phyloP scores from a whole-genome alignment of 2,888 invertebrate species.

The Trichogramma dendrolimi region DNA sequence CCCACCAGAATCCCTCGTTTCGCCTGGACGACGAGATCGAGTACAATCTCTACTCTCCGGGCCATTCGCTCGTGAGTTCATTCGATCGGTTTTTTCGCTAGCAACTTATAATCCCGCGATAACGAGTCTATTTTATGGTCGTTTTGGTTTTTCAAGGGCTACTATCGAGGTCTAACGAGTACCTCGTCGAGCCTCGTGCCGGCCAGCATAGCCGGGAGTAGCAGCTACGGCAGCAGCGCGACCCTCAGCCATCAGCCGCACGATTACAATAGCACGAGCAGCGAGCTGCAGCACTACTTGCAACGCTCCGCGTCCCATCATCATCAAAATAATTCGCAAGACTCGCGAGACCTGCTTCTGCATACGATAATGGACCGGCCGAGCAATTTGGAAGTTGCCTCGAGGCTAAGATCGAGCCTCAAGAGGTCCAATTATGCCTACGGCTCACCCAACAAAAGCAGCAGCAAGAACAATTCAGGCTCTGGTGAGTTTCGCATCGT shows the following conservation, averaged over 20 bases:
- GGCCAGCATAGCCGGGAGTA: neutral
- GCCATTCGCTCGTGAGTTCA: conserved; percentile 17
- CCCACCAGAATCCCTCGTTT: conserved; percentile 62
- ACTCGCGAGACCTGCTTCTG: conserved; percentile 37
- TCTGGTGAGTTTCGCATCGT: conserved; percentile 47
- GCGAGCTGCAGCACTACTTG: conserved; percentile 36
- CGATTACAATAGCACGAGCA: neutral
- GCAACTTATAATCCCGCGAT: neutral
- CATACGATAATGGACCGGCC: conserved; percentile 54
- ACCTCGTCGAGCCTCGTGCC: conserved; percentile 5
- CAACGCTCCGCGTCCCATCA: too few relatives aligned
- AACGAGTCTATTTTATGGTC: too few relatives aligned
- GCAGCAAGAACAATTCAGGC: conserved; percentile 60
- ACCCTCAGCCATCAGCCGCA: neutral
- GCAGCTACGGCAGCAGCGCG: conserved; percentile 15
- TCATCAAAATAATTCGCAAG: conserved; percentile 45
- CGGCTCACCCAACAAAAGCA: conserved; percentile 56
- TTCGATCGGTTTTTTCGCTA: neutral
- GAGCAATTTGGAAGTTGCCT: conserved; percentile 63
- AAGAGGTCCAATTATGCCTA: conserved; percentile 66
- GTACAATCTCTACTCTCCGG: conserved; percentile 45
- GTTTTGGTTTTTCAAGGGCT: conserved; percentile 36
- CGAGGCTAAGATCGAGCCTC: conserved; percentile 73
- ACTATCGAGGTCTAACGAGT: conserved; percentile 42
- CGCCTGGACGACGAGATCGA: conserved; percentile 60